Base-by-base conservation (phyloP, 2,113 vertebrate genomes). In the Rhinogobius similis region DNA sequence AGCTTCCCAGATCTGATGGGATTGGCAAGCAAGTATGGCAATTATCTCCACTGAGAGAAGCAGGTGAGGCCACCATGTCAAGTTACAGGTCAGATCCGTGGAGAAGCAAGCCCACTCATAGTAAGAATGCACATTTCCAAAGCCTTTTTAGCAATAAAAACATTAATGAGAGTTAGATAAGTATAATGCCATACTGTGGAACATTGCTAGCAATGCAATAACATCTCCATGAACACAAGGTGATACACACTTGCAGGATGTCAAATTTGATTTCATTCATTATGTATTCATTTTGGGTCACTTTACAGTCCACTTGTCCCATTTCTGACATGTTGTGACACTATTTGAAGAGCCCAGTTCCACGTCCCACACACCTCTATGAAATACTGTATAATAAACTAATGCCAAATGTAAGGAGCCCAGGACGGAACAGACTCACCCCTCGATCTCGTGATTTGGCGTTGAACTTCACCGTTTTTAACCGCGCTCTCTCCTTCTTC, bases 381-480 rank as follows among this genome's bases (percentile, higher is more conserved):
- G 18, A 48, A 7, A 3, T 44, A 44, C 43, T 44, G 43, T 6
- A 18, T 18, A 18, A 44, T 32, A 36, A 36, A 36, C 32, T 2
- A 44, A 14, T 44, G 3, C 41, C 41, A 18, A 18, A 20, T 39
- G 13, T 24, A 21, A n/a, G 10, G 39, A 14, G 10, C 20, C 5
- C n/a, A 41, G 32, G 29, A 36, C 7, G 14, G 16, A 32, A 29
- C n/a, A 36, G 8, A 96, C 97, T 97, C 90, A 99, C 97, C 95
- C 94, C 96, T 95, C 97, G 93, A 72, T 98, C 96, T 80, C 96
- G 94, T 58, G 96, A 92, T 91, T 98, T 98, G 62, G 97, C 93
- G 90, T 99, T 99, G 82, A 99, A 99, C 88, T 99, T 99, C 80
- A 99, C 97, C 0, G 97, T 99, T 94, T 98, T 99, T 92, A 99